Conservation (phyloP, 1,140 invertebrate genomes). For the Drosophila biarmipes region DNA sequence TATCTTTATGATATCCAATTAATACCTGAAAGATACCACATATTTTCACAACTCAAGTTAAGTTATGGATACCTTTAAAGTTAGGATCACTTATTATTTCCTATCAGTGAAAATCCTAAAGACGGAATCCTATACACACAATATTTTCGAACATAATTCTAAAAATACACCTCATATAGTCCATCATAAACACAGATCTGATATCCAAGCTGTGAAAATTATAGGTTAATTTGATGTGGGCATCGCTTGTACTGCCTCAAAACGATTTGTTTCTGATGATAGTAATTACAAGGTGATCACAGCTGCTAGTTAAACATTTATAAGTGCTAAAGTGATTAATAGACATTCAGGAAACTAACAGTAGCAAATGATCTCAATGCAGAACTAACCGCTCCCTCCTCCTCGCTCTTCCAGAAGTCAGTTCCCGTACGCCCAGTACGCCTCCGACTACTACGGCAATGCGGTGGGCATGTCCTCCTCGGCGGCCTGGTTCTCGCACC, state of each 20-base stretch:
- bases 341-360: background rate
- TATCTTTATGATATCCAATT: too few species aligned
- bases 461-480: conserved; percentile 66
- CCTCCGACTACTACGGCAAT: conserved; percentile 81
- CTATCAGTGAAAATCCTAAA: background rate
- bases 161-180: conserved; percentile 4
- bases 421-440: conserved; percentile 82
- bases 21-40: too few species aligned
- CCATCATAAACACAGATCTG: conserved; percentile 8
- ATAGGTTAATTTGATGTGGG: conserved; percentile 1
- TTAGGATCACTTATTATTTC: background rate
- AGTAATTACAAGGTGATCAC: background rate
- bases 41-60: too few species aligned
- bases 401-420: conserved; percentile 61
- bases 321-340: background rate
- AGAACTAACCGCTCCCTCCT: background rate
- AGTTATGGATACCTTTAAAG: background rate
- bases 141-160: too few species aligned
- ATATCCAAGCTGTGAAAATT: background rate
- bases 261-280: background rate
- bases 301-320: background rate
- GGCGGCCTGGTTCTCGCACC: conserved; percentile 78
- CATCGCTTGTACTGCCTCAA: too few species aligned
- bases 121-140: background rate
- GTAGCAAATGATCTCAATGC: background rate